phyloP scores from a whole-genome alignment of 2,888 invertebrate genomes.

The Scaptomyza reducta region DNA sequence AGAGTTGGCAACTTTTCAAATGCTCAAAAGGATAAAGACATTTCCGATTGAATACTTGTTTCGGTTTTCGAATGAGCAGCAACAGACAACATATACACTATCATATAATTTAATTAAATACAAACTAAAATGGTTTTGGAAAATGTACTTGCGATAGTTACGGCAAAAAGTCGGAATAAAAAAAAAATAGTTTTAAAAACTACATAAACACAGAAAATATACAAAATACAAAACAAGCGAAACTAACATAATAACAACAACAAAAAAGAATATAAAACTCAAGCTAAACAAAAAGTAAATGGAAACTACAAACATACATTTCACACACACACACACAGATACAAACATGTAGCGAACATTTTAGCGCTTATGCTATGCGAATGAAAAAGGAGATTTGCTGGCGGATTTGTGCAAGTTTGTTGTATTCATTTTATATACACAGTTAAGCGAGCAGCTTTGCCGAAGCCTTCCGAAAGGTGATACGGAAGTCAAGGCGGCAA shows the following conservation, averaged over 20 bases:
- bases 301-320: conserved; percentile 55
- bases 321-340: conserved; percentile 12
- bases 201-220: conserved; percentile 58
- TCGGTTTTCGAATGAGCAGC: conserved; percentile 10
- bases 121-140: conserved; percentile 81
- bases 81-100: conserved; percentile 31
- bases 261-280: conserved; percentile 46
- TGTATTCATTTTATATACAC: conserved; percentile 5
- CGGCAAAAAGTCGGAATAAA: conserved; percentile 55
- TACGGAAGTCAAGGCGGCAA: conserved; percentile 12
- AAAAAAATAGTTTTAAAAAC: conserved; percentile 69
- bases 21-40: conserved; percentile 28
- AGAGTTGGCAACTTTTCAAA: conserved; percentile 42
- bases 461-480: conserved; percentile 28
- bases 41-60: conserved; percentile 60
- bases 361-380: conserved; percentile 41
- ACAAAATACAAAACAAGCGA: conserved; percentile 36
- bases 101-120: conserved; percentile 79
- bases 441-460: conserved; percentile 36
- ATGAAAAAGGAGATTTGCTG: conserved; percentile 40
- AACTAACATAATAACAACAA: conserved; percentile 42
- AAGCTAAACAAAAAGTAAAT: conserved; percentile 56
- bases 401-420: conserved; percentile 35
- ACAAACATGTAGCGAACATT: conserved; percentile 37
- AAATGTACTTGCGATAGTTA: conserved; percentile 80